A percentile compares a stretch with the other conserved stretches of the same genome.
Conservation (phyloP, 2,113 vertebrate genomes). For the Globicephala melas region DNA sequence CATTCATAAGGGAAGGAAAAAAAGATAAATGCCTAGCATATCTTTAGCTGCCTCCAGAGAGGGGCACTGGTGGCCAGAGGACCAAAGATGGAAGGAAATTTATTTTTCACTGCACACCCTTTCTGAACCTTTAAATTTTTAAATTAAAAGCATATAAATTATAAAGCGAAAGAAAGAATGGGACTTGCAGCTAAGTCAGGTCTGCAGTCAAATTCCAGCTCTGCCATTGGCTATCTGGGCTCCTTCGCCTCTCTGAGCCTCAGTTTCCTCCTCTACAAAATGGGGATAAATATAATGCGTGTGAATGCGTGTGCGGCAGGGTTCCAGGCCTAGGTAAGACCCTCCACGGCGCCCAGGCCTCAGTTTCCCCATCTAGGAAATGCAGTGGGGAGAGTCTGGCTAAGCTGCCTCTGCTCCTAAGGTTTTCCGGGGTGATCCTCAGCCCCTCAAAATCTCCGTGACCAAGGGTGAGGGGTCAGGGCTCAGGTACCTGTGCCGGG, state of each 20-base stretch:
- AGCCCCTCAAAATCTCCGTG: background rate
- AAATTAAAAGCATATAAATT: background rate
- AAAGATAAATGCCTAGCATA: too few relatives aligned
- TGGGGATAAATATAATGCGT: accelerated
- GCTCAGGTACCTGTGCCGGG: conserved; percentile 87
- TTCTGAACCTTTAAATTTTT: background rate
- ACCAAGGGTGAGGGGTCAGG: background rate
- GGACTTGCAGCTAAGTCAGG: background rate
- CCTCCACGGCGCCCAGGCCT: background rate
- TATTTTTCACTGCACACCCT: background rate
- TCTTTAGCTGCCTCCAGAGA: background rate
- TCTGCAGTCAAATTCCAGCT: background rate
- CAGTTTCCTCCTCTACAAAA: background rate
- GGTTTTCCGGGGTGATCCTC: background rate
- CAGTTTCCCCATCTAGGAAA: background rate
- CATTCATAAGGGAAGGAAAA: background rate
- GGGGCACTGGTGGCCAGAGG: background rate
- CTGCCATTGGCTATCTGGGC: background rate
- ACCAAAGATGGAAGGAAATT: background rate
- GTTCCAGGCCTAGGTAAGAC: background rate
- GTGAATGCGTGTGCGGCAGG: background rate
- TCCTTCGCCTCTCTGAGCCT: background rate
- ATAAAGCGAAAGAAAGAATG: background rate
- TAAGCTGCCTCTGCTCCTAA: background rate
- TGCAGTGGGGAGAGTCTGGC: background rate